phyloP scores from a whole-genome alignment of 2,113 vertebrate species.

The Istiophorus platypterus region DNA sequence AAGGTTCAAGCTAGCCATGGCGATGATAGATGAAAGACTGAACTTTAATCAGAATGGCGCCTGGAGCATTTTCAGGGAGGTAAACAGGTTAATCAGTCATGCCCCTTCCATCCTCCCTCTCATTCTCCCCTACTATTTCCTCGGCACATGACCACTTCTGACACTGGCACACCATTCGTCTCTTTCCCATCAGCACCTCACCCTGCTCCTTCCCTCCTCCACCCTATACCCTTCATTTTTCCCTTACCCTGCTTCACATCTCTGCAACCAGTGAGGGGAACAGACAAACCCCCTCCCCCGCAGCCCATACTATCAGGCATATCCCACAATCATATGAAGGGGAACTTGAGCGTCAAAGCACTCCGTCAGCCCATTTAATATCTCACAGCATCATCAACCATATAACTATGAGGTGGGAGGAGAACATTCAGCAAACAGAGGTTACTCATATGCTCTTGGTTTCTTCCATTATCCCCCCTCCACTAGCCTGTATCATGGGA shows the following conservation, averaged over 20 bases:
- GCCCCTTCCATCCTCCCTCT: slow-evolving; percentile 73
- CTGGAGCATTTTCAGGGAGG: slow-evolving; percentile 83
- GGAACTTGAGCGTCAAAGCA: slow-evolving; percentile 65
- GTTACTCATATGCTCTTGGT: slow-evolving; percentile 44
- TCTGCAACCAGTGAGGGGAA: slow-evolving; percentile 38
- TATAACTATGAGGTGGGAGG: slow-evolving; percentile 69
- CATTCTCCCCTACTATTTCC: slow-evolving; percentile 66
- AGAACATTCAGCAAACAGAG: slow-evolving; percentile 47
- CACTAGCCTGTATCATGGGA: slow-evolving; percentile 45
- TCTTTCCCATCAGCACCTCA: slow-evolving; percentile 82
- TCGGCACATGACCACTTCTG: slow-evolving; percentile 82
- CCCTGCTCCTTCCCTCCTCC: slow-evolving; percentile 60
- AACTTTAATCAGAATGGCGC: slow-evolving; percentile 87
- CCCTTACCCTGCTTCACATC: slow-evolving; percentile 39
- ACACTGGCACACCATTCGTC: slow-evolving; percentile 80
- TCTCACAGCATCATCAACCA: slow-evolving; percentile 67
- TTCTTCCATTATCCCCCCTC: slow-evolving; percentile 63
- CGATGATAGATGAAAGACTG: slow-evolving; percentile 85
- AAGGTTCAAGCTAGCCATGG: slow-evolving; percentile 50
- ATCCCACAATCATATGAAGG: slow-evolving; percentile 56
- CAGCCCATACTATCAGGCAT: slow-evolving; percentile 53
- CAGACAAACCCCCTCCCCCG: slow-evolving; percentile 25
- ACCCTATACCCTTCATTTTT: slow-evolving; percentile 42
- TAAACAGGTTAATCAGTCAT: slow-evolving; percentile 88
- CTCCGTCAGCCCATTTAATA: slow-evolving; percentile 67